Base-by-base conservation (phyloP, 2,888 invertebrate genomes). In the Drosophila suboccidentalis region DNA sequence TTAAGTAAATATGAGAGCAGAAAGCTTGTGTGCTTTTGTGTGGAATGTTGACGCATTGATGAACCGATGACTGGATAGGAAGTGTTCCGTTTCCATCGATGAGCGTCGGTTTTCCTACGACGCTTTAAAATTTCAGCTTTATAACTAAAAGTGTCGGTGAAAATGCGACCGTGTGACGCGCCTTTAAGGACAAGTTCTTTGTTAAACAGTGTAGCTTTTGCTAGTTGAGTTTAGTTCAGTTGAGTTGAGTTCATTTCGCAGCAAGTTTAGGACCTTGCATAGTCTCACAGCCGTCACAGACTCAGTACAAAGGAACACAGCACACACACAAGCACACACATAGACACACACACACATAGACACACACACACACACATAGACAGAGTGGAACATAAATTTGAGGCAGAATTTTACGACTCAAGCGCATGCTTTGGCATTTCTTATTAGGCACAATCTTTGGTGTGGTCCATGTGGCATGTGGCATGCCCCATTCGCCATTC, bases 401-500 rank as follows among this genome's bases (percentile, higher is more conserved):
- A 67, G 74, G 76, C 82, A 78, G 68, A 65, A 82, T 89, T 89
- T 89, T 89, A 86, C 89, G 86, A 86, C 87, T 75, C 67, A 36
- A 73, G 85, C 75, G 82, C 86, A 85, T 86, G 86, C 87, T 69
- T 76, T 76, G 87, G 89, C 87, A 86, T 86, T 89, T 86, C 75
- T 82, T 86, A 86, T 86, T 85, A 89, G 87, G 77, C 63, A 70
- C 66, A 77, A 78, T 78, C 69, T 72, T 71, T 65, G 62, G 41
- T 34, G 44, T 43, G 43, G 15, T 46, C 17, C 44, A 57, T 57
- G 57, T 57, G 57, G 44, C 44, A 26, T 44, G 32, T 22, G 22
- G 22, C 22, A 22, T 22, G 22, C 4, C 4, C 4, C 22, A 22
- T 4, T 3, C 4, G 22, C 4, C 22, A 22, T 4, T 3, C 39